Base-by-base conservation (phyloP, 2,113 vertebrate species). In the Cygnus buccinator region DNA sequence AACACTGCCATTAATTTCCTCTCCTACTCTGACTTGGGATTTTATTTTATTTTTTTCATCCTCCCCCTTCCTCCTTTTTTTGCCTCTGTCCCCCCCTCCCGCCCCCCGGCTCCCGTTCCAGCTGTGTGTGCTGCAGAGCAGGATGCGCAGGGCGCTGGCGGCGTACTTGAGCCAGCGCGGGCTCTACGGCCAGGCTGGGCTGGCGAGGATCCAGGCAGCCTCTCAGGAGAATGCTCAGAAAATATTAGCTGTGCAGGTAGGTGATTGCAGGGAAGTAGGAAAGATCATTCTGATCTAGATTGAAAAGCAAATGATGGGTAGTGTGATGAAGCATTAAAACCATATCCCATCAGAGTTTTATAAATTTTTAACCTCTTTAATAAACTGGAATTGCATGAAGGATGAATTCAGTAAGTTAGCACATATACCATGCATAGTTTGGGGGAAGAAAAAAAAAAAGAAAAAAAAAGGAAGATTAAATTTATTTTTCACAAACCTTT, bases 1-100 rank as follows among this genome's bases (percentile, higher is more conserved):
- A 99, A 99, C 98, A 98, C 99, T 99, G 99, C 99, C 99, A 99
- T 99, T 99, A 99, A 99, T 99, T 99, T 99, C 99, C 98, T 99
- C 98, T 99, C 98, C 98, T 98, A 95, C 99, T 98, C 99, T 98
- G 99, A 98, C 98, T 99, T 98, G 98, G 98, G 98, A 98, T 97
- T 93, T 97, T 59, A 41, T 46, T 46, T 48, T 48, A 20, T 96
- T 97, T 97, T n/a, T 12, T 10, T 97, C 94, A 95, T 88, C 97
- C 98, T 96, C 98, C 97, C 39, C 72, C 65, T 37, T 9, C 1
- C 11, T 4, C 22, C 59, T 13, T 12, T 41, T 12, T 9, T 58
- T 35, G 29, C 13, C 18, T 55, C 25, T 28, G 10, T 3, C 8
- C 3, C 95, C 89, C 89, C 90, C 83, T 96, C 97, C 93, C 98